Evolutionary conservation across 2,797 vertebrate species (phyloP).

Genomic region (Echiichthys vipera): DNA sequence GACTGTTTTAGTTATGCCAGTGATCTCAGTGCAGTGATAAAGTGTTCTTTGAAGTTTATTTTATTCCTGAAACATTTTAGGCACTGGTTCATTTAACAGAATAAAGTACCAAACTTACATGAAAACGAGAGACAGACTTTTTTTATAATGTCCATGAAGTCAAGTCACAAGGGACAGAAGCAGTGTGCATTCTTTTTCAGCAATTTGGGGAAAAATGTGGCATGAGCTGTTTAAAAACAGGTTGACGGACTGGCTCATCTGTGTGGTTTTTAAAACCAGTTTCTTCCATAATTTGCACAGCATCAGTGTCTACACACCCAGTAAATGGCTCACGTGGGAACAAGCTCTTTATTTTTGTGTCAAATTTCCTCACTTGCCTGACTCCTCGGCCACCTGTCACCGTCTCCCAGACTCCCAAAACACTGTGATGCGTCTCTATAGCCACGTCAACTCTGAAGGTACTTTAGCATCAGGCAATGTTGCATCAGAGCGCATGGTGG

Average conservation of each 20-base stretch:
- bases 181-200: not conserved
- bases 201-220: not conserved
- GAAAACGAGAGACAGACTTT: not conserved
- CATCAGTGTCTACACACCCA: not conserved
- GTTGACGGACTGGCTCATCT: not conserved
- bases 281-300: not conserved
- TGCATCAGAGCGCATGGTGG: constrained; percentile 70
- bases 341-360: not conserved
- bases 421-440: not conserved
- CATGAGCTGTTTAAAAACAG: not conserved
- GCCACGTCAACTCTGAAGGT: not conserved
- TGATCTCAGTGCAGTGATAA: not conserved
- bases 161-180: not conserved
- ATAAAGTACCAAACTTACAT: not conserved
- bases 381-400: constrained; percentile 23
- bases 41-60: not conserved
- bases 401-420: not conserved
- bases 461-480: constrained; percentile 47
- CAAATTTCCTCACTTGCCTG: constrained; percentile 4
- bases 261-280: not conserved
- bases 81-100: not conserved
- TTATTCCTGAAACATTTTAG: not conserved
- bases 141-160: not conserved
- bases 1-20: not conserved
- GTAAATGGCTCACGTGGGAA: not conserved